Base-by-base conservation (phyloP, 2,113 vertebrate species). In the Muscicapa adusta region DNA sequence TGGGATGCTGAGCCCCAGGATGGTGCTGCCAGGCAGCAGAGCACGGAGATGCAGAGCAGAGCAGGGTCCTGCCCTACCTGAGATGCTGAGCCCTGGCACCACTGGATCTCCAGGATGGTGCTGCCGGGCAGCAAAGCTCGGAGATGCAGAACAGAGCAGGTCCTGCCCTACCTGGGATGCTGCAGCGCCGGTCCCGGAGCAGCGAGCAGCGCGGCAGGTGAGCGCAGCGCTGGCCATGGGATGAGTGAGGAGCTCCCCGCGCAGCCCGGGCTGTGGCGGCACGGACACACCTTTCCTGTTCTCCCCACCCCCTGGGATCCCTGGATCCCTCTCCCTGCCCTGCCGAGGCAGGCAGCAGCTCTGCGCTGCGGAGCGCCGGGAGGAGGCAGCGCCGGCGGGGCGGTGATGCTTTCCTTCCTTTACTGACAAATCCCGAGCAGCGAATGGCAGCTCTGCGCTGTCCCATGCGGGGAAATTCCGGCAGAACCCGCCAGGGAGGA, bases 231-330 rank as follows among this genome's bases (percentile, higher is more conserved):
- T 38, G 91, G 12, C 82, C 89, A 36, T 20, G 15, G 36, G 14
- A 25, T 3, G 82, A 50, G 33, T 1, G 45, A 50, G 57, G 89
- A 33, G 54, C 89, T 89, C 22, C 63, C 61, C 18, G 18, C 45
- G 66, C 9, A 19, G 25, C 73, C 77, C 85, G 6, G 70, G 51
- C 29, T 8, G 61, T 57, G 85, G 45, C 28, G 10, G 45, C 12
- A 58, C 6, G 87, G 94, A 88, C 91, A 75, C 84, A 77, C 94
- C 93, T 97, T 91, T 75, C 87, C 83, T 31, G 60, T 57, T 71
- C 91, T 95, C 96, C 94, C 96, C 96, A 94, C 96, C 95, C 91
- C 93, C 77, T 79, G 5, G 1, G 1, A 9, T 42, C 29, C 16
- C 82, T 4, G 51, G 3, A 10, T 40, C 47, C 43, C 80, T 13